These are phyloP conservation scores for Melanotus villosus DNA, from an alignment of 2,888 invertebrate species.

Conservation along the genomic window DNA sequence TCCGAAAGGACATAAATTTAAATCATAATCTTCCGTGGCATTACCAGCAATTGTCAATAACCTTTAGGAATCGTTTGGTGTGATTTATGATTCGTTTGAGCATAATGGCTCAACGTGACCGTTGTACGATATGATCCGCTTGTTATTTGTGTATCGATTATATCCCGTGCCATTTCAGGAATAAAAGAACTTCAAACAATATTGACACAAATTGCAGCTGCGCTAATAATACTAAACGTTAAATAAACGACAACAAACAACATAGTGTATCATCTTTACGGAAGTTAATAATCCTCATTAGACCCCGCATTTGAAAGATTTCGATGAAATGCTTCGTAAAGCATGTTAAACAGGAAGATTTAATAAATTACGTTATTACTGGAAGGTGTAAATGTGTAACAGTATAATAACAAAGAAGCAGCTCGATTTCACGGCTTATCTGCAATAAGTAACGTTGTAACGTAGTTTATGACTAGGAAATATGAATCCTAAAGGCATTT, in stretches of 20 bases:
- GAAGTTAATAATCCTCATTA: no score
- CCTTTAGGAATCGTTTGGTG: slow-evolving; percentile 2
- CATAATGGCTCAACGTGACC: slow-evolving; percentile 8
- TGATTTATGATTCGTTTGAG: slow-evolving; percentile 20
- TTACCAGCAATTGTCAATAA: slow-evolving; percentile 26
- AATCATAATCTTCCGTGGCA: slow-evolving; percentile 17
- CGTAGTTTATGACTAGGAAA: slow-evolving; percentile 30
- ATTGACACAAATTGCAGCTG: not conserved
- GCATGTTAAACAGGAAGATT: no score
- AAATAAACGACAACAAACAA: no score
- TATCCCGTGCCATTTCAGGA: not conserved
- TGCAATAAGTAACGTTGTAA: slow-evolving; percentile 27
- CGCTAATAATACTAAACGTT: no score
- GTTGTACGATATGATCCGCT: not conserved
- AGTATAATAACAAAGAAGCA: not conserved
- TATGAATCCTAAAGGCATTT: slow-evolving; percentile 9
- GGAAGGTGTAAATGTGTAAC: no score
- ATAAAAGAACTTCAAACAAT: not conserved
- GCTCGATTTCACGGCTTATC: not conserved
- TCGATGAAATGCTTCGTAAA: no score
- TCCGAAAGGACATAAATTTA: slow-evolving; percentile 23
- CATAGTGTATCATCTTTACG: no score
- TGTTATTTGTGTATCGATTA: not conserved
- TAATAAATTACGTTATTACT: no score
- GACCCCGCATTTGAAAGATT: no score